These are phyloP conservation scores for Gasterosteus aculeatus DNA, from an alignment of 2,113 vertebrate species.

Conservation along the genomic window DNA sequence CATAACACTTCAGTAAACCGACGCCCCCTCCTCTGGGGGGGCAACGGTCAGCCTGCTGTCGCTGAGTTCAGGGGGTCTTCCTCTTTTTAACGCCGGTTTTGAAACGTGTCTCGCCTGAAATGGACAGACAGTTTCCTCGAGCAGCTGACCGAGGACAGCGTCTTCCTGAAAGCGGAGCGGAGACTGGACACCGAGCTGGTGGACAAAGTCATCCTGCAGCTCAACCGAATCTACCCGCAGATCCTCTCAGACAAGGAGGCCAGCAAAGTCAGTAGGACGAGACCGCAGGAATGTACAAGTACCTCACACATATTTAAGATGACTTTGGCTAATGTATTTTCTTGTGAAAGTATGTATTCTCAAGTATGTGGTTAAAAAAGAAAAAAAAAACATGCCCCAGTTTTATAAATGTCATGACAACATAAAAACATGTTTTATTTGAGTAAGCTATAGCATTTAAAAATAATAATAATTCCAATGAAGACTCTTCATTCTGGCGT, in stretches of 20 bases:
- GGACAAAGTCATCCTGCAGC: slow-evolving; percentile 94
- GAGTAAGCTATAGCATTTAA: not conserved
- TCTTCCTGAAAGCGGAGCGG: slow-evolving; percentile 84
- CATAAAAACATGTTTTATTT: too few species aligned
- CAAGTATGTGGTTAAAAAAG: too few species aligned
- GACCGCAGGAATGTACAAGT: not conserved
- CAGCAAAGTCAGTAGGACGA: slow-evolving; percentile 83
- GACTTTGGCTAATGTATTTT: not conserved
- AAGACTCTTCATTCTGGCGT: not conserved
- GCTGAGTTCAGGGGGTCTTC: not conserved
- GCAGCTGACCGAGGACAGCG: slow-evolving; percentile 88
- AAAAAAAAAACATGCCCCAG: too few species aligned
- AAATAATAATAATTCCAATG: not conserved
- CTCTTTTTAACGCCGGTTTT: not conserved
- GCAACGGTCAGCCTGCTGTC: not conserved
- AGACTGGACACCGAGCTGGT: slow-evolving; percentile 89
- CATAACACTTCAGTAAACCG: not conserved
- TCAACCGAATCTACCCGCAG: slow-evolving; percentile 97
- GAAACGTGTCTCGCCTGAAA: not conserved
- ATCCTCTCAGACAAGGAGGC: slow-evolving; percentile 94
- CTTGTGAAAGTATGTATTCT: too few species aligned
- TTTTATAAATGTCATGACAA: too few species aligned
- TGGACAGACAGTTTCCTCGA: slow-evolving; percentile 82
- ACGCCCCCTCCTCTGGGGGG: not conserved
- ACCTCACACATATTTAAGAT: not conserved